A percentile compares a stretch with the other conserved stretches of the same genome.
Conservation (phyloP, 30 jellyfish, hydroid and myxozoan genomes). For the Hydra vulgaris region DNA sequence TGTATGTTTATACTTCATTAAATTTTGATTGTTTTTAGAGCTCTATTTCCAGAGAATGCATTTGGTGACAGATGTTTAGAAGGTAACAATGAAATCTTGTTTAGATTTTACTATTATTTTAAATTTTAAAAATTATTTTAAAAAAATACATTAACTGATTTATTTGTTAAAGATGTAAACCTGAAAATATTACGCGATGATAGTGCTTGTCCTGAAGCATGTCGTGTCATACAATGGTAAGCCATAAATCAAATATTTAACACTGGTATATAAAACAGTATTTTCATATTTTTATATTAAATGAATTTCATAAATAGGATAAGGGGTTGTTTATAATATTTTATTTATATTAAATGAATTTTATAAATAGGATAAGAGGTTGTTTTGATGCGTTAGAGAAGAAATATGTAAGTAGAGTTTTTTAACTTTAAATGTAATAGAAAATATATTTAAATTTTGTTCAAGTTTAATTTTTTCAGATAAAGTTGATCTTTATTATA, state of each 20-base stretch:
- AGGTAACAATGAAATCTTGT: conserved; percentile 23
- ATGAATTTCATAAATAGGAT: too few species aligned
- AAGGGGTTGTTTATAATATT: too few species aligned
- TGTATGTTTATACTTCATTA: too few species aligned
- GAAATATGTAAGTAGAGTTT: conserved; percentile 57
- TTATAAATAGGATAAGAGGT: conserved; percentile 76
- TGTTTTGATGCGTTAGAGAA: conserved; percentile 87
- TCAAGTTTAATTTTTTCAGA: too few species aligned
- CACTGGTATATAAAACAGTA: too few species aligned
- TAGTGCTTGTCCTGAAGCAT: conserved; percentile 76
- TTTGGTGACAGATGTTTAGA: conserved; percentile 81
- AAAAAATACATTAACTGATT: not conserved
- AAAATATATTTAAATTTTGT: too few species aligned
- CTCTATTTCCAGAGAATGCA: conserved; percentile 81
- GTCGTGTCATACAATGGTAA: conserved; percentile 77
- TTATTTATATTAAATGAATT: too few species aligned
- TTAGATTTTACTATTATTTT: not conserved
- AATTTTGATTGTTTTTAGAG: conserved; percentile 27
- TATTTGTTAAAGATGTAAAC: conserved; percentile 45
- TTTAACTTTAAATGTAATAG: too few species aligned
- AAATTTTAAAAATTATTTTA: not conserved
- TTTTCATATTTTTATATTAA: not conserved
- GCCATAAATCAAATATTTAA: not conserved
- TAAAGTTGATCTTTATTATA: too few species aligned
- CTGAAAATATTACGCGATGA: conserved; percentile 68